Percentiles rank a stretch among this genome's conserved stretches.
phyloP scores from a whole-genome alignment of 1,140 invertebrate species.

The Linepithema humile region DNA sequence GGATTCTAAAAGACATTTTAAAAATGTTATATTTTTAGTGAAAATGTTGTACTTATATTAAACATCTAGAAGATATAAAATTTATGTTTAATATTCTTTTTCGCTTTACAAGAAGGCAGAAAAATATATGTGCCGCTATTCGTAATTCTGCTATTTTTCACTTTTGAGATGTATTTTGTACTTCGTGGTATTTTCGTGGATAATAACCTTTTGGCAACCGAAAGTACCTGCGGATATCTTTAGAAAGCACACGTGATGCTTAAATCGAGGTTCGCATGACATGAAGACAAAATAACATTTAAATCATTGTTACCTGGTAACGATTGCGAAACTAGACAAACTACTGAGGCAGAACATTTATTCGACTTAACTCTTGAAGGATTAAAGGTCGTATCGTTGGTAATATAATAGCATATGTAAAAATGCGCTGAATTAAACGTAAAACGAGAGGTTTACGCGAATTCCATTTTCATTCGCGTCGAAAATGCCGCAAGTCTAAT shows the following conservation, averaged over 20 bases:
- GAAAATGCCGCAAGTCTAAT: neutral
- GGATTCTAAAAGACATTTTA: too few species aligned
- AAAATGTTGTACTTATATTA: too few species aligned
- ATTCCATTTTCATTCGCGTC: conserved; percentile 1
- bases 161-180: neutral
- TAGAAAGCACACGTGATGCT: neutral
- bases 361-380: neutral
- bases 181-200: conserved; percentile 3
- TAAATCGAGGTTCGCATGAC: neutral
- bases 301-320: neutral
- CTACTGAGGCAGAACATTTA: neutral
- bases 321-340: neutral
- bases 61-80: neutral
- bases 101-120: neutral
- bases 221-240: conserved; percentile 30
- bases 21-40: too few species aligned
- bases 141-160: neutral
- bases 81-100: neutral
- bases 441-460: neutral
- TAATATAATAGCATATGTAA: neutral
- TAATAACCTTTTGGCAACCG: conserved; percentile 37
- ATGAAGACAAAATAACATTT: conserved; percentile 1
- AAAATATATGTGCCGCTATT: neutral
- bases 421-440: neutral
- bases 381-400: neutral